Percentiles rank a stretch among this genome's conserved stretches.
Conservation (phyloP, 2,888 invertebrate genomes). For the Drosophila suboccidentalis region DNA sequence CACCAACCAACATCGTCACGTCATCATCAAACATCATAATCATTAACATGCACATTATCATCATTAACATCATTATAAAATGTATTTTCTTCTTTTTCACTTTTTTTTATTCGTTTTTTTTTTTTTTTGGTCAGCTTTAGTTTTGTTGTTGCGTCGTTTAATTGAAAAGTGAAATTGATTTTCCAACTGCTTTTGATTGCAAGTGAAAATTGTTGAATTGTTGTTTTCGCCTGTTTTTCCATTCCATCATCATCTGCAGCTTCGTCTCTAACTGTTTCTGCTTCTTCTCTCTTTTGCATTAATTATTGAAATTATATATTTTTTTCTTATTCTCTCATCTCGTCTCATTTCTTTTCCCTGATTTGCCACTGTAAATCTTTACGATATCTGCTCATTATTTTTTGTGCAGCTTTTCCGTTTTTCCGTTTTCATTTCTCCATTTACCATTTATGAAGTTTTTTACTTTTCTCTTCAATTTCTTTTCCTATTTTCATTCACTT, state of each 20-base stretch:
- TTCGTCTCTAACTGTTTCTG: constrained; percentile 10
- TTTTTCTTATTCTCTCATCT: constrained; percentile 19
- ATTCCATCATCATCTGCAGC: constrained; percentile 4
- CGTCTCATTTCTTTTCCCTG: constrained; percentile 13
- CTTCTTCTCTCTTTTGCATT: constrained; percentile 46
- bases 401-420: constrained; percentile 7
- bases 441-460: constrained; percentile 28
- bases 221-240: constrained; percentile 13
- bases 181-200: constrained; percentile 45
- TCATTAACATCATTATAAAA: constrained; percentile 31
- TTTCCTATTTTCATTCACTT: not conserved
- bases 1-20: constrained; percentile 18
- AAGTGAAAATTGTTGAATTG: constrained; percentile 40
- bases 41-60: constrained; percentile 20
- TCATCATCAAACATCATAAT: constrained; percentile 20
- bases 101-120: too few relatives aligned
- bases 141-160: constrained; percentile 45
- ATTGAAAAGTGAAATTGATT: constrained; percentile 78
- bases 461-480: constrained; percentile 2
- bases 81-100: not conserved
- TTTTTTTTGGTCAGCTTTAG: constrained; percentile 28
- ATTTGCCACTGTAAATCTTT: constrained; percentile 36
- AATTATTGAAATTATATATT: constrained; percentile 60
- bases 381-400: constrained; percentile 35
- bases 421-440: constrained; percentile 12